Base-by-base conservation (phyloP, 2,888 invertebrate species). In the Tromatobia lineatoria region DNA sequence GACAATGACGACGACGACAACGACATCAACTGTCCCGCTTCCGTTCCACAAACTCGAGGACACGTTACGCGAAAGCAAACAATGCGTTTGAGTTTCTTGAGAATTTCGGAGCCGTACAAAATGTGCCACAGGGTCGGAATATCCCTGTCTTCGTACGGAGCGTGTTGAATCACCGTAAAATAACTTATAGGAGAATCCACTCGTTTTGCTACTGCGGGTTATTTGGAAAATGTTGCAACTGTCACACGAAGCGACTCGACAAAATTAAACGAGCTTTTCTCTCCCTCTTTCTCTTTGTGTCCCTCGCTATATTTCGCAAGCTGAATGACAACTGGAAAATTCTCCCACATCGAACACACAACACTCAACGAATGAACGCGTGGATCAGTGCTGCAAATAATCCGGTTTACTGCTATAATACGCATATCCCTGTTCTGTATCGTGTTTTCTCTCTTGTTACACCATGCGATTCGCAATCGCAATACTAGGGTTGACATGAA, bases 301-400 rank as follows among this genome's bases (percentile, higher is more conserved):
- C 52, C 6, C 4, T 20, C 20, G 54, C 11, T 20, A 18, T 50
- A 18, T 10, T 38, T 38, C 38, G 29, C 47, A 25, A 83, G 50
- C 66, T 29, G 66, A 70, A 80, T 76, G 79, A 80, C 70, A 79
- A 79, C 64, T 64, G 64, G 70, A 76, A 80, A 76, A 70, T 79
- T 45, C 54, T 45, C 47, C 47, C 15, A 25, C 45, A 50, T 10
- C 20, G 13, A 23, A 23, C 61, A 38, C 52, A 50, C 42, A 34
- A 57, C 54, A 47, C 67, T 50, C 76, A 52, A 67, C 74, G 67
- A 73, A 69, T 52, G 78, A 76, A 59, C 64, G 10, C 42, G 42
- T 52, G 69, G 25, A 80, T 80, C 80, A 73, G 69, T 80, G 45
- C 59, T 70, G 25, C 77, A 73, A 70, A 77, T 84, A 80, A 83